Percentiles rank a stretch among this genome's conserved stretches.
phyloP scores from a whole-genome alignment of 2,113 vertebrate genomes.

The Sprattus sprattus region DNA sequence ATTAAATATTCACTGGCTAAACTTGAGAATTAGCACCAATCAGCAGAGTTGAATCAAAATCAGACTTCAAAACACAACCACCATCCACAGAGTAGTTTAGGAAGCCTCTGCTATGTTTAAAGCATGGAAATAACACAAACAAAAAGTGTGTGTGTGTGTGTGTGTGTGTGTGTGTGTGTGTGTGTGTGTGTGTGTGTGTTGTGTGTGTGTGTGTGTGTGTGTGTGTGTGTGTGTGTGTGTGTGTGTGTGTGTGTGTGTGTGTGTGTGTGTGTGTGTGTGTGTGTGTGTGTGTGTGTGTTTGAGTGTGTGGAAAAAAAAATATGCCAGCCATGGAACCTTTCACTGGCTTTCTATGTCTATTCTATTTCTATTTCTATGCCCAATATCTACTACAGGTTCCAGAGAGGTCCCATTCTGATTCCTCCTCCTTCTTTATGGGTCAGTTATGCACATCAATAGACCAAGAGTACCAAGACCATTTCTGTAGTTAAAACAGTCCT shows the following conservation, averaged over 20 bases:
- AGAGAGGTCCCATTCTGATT: neutral
- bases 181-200: neutral
- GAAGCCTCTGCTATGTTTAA: neutral
- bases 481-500: neutral
- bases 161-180: neutral
- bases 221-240: no score
- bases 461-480: neutral
- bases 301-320: neutral
- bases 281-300: no score
- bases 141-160: neutral
- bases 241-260: no score
- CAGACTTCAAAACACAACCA: neutral
- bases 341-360: neutral
- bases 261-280: no score
- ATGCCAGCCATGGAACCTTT: neutral
- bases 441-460: neutral
- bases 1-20: constrained; percentile 49
- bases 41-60: constrained; percentile 33
- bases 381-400: neutral
- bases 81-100: neutral
- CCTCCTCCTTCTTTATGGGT: neutral
- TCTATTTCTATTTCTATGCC: no score
- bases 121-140: no score
- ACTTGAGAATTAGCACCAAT: constrained; percentile 41
- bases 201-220: neutral